Conservation (phyloP, 2,113 vertebrate species). For the Grus americana region DNA sequence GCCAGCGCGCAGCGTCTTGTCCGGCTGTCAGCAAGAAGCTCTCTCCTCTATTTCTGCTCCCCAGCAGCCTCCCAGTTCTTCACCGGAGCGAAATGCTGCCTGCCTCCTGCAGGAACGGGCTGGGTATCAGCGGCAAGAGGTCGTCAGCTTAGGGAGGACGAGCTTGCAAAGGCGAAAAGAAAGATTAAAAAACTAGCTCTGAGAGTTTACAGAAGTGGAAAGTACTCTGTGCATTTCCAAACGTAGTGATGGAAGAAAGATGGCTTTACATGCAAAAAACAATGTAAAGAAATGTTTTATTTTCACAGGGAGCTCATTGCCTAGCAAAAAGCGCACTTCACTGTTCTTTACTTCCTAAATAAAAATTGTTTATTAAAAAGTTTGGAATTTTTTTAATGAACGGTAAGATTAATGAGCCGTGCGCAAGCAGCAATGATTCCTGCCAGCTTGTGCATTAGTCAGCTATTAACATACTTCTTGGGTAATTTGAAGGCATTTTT, state of each 20-base stretch:
- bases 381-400: constrained; percentile 29
- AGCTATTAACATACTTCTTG: constrained; percentile 64
- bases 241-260: background rate
- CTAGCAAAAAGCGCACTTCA: background rate
- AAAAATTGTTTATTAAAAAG: constrained; percentile 51
- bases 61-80: background rate
- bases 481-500: constrained; percentile 48
- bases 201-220: background rate
- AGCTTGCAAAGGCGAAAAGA: background rate
- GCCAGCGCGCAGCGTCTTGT: fast-evolving
- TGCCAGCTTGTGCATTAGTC: constrained; percentile 66
- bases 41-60: background rate
- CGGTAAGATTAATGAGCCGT: constrained; percentile 48
- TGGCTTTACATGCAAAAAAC: background rate
- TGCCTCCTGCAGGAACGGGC: fast-evolving
- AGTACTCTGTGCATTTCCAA: background rate
- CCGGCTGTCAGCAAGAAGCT: background rate
- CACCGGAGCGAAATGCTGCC: background rate
- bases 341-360: background rate
- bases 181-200: background rate
- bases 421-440: constrained; percentile 24
- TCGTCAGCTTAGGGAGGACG: background rate
- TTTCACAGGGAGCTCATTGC: background rate
- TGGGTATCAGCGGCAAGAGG: background rate
- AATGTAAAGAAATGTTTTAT: background rate